phyloP scores from a whole-genome alignment of 2,113 vertebrate species.

The Gopherus flavomarginatus region DNA sequence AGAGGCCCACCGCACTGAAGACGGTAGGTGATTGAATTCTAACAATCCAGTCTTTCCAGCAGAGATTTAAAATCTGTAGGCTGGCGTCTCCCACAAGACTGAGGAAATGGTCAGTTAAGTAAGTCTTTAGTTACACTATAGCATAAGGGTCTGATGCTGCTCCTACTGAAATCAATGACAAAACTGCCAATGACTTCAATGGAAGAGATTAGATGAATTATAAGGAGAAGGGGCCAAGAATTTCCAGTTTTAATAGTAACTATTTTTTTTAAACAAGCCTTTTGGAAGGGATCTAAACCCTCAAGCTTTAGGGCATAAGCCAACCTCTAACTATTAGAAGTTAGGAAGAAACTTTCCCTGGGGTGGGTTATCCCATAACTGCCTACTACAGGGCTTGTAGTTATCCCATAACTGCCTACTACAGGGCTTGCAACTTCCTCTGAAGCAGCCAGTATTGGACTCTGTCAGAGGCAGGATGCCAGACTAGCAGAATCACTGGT shows the following conservation, averaged over 20 bases:
- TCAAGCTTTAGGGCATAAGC: not conserved
- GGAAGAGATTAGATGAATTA: not conserved
- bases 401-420: too few relatives aligned
- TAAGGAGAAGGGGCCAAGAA: not conserved
- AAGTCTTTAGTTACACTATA: not conserved
- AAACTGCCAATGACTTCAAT: not conserved
- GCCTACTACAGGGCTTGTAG: not conserved
- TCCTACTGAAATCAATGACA: not conserved
- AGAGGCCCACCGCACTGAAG: not conserved
- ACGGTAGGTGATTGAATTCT: not conserved
- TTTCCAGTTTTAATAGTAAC: not conserved
- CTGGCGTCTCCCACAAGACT: not conserved
- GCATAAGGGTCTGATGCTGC: not conserved
- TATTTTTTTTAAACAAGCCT: accelerated
- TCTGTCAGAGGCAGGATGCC: not conserved
- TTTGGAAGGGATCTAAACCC: not conserved
- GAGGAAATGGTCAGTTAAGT: not conserved
- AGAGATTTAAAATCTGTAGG: not conserved
- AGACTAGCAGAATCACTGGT: not conserved
- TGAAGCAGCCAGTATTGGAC: too few relatives aligned
- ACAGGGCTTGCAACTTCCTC: not conserved
- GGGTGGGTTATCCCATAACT: not conserved
- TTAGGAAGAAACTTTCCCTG: not conserved
- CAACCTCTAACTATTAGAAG: not conserved
- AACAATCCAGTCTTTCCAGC: not conserved